Evolutionary conservation across 2,113 vertebrate genomes (phyloP).

Genomic region (Phoenicopterus ruber): DNA sequence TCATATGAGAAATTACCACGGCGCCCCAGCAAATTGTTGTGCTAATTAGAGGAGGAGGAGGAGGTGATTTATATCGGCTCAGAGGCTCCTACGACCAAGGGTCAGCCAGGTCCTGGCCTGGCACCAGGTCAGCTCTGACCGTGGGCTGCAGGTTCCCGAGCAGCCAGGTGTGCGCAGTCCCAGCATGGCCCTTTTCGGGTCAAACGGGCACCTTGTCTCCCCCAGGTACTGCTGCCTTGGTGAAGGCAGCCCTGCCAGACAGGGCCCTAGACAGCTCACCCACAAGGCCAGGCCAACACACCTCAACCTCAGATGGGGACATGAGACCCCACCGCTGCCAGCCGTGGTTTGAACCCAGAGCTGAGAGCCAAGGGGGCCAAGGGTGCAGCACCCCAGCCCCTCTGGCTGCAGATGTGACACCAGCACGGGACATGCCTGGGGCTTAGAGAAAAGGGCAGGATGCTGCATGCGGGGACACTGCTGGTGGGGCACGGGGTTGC

Average conservation of each 20-base stretch:
- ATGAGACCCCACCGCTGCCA: neutral
- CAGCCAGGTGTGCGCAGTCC: neutral
- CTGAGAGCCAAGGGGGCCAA: fast-evolving
- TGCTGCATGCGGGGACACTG: neutral
- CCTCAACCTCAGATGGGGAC: neutral
- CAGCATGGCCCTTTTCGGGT: neutral
- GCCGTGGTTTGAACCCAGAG: neutral
- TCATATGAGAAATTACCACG: neutral
- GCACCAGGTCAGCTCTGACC: fast-evolving
- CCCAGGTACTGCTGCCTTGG: neutral
- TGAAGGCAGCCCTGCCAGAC: neutral
- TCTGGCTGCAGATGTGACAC: neutral
- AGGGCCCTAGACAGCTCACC: neutral
- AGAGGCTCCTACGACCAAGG: neutral
- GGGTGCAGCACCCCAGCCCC: no score
- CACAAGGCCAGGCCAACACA: no score
- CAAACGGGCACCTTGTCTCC: neutral
- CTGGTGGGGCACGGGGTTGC: neutral
- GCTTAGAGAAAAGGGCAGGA: neutral
- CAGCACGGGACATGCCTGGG: neutral
- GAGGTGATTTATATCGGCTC: neutral
- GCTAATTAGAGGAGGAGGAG: neutral
- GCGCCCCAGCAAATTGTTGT: neutral
- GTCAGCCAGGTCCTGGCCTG: neutral
- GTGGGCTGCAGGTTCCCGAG: fast-evolving